phyloP scores from a whole-genome alignment of 1,140 invertebrate genomes.

The Dreissena rostriformis region DNA sequence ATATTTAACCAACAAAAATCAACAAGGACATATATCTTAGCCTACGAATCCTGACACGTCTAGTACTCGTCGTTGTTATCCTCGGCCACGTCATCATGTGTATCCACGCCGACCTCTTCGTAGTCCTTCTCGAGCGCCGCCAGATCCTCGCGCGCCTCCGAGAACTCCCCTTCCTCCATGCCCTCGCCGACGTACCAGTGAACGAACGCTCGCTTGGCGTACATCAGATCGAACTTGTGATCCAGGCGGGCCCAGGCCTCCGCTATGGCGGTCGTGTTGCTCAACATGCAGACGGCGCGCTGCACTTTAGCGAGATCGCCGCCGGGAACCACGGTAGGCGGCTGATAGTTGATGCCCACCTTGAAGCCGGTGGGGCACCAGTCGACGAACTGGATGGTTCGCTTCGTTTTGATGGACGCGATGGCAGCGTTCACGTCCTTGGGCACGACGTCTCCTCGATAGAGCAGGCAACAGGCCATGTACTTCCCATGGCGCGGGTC shows the following conservation, averaged over 20 bases:
- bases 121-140: constrained; percentile 83
- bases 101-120: constrained; percentile 60
- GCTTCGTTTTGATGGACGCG: constrained; percentile 90
- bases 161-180: constrained; percentile 86
- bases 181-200: constrained; percentile 82
- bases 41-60: too few relatives aligned
- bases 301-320: constrained; percentile 85
- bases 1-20: too few relatives aligned
- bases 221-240: constrained; percentile 85
- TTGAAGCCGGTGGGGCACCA: constrained; percentile 92
- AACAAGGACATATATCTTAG: too few relatives aligned
- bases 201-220: constrained; percentile 82
- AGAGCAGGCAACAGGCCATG: constrained; percentile 87
- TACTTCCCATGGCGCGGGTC: constrained; percentile 94
- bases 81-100: neutral
- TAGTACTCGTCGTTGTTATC: neutral
- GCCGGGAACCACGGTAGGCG: constrained; percentile 85
- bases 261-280: constrained; percentile 87
- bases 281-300: constrained; percentile 89
- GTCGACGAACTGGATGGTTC: constrained; percentile 89
- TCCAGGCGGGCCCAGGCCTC: constrained; percentile 86
- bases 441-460: constrained; percentile 83
- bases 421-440: constrained; percentile 94
- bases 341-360: constrained; percentile 78
- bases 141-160: constrained; percentile 92